phyloP scores from a whole-genome alignment of 2,888 invertebrate species.

The Meteorus colon region DNA sequence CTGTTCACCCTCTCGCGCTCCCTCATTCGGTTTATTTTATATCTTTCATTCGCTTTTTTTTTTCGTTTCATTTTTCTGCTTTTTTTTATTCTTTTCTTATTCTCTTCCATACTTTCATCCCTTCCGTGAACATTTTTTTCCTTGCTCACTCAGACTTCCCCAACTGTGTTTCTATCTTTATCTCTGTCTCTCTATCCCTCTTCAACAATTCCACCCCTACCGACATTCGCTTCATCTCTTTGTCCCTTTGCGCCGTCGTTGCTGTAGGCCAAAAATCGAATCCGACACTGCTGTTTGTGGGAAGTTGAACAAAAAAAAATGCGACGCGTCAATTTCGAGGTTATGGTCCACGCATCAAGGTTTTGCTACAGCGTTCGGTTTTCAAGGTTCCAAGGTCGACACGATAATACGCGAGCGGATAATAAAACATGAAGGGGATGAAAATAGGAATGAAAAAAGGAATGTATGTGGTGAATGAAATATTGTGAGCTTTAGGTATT shows the following conservation, averaged over 20 bases:
- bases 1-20: not conserved
- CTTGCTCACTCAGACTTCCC: not conserved
- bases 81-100: not conserved
- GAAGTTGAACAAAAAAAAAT: slow-evolving; percentile 11
- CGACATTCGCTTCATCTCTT: slow-evolving; percentile 10
- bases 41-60: slow-evolving; percentile 37
- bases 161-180: not conserved
- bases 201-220: slow-evolving; percentile 5
- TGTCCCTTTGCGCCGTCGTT: slow-evolving; percentile 4
- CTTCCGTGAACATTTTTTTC: slow-evolving; percentile 21
- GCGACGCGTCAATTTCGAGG: slow-evolving; percentile 47
- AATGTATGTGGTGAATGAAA: not conserved
- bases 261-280: slow-evolving; percentile 43
- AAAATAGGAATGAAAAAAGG: not conserved
- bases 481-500: not conserved
- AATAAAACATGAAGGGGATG: not conserved
- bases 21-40: slow-evolving; percentile 18
- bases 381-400: slow-evolving; percentile 54
- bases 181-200: not conserved
- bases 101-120: slow-evolving; percentile 25
- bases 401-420: slow-evolving; percentile 4
- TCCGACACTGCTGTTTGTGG: slow-evolving; percentile 30
- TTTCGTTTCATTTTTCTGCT: slow-evolving; percentile 25
- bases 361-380: slow-evolving; percentile 35
- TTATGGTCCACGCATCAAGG: slow-evolving; percentile 50